Evolutionary conservation across 2,113 vertebrate species (phyloP).

Genomic region (Malaclemys terrapin): DNA sequence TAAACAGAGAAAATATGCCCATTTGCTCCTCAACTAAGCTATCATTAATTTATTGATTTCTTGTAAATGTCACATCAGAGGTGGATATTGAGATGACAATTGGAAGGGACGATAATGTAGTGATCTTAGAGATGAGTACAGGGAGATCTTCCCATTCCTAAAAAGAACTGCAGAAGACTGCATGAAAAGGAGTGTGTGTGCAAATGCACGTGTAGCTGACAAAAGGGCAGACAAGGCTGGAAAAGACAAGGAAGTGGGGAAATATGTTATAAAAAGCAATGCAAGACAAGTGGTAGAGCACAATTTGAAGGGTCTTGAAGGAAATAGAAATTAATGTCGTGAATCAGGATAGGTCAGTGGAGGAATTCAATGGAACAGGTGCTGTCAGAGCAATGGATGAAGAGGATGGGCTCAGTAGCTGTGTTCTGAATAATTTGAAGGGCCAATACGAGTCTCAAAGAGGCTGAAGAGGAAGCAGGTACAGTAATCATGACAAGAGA

Average conservation of each 20-base stretch:
- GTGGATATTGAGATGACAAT: not conserved
- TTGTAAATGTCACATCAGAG: not conserved
- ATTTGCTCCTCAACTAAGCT: not conserved
- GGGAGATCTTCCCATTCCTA: accelerated
- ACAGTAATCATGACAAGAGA: not conserved
- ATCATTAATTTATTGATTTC: not conserved
- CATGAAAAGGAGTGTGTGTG: not conserved
- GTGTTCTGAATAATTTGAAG: not conserved
- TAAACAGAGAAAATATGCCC: not conserved
- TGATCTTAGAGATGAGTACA: not conserved
- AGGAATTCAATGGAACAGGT: not conserved
- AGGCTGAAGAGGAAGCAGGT: not conserved
- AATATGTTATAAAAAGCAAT: not conserved
- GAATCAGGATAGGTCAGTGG: not conserved
- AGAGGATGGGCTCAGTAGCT: not conserved
- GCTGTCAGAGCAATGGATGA: not conserved
- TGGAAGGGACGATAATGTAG: not conserved
- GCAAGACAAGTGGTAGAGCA: not conserved
- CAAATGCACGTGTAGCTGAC: not conserved
- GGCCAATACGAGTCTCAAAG: not conserved
- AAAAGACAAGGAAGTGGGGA: not conserved
- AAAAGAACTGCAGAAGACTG: not conserved
- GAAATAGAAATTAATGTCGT: not conserved
- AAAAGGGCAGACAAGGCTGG: not conserved
- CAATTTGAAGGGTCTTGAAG: not conserved